Evolutionary conservation across 2,888 invertebrate species (phyloP).

Genomic region (Metacarcinus magister): DNA sequence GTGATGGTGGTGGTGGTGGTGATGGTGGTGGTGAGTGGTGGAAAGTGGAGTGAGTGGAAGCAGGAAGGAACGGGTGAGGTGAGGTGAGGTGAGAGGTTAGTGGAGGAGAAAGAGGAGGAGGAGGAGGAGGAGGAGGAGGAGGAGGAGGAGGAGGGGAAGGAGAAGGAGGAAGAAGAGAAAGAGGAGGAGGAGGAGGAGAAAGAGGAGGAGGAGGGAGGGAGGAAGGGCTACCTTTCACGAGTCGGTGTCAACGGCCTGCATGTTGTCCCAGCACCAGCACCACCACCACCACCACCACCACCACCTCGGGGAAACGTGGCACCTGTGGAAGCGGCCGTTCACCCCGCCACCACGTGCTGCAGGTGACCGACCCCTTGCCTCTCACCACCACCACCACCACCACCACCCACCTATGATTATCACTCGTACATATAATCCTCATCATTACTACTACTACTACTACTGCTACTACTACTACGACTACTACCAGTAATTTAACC

Average conservation of each 20-base stretch:
- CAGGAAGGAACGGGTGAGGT: not conserved
- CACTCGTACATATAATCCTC: too few species aligned
- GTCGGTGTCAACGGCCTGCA: not conserved
- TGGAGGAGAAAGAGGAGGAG: not conserved
- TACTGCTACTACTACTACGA: not conserved
- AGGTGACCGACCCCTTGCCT: not conserved
- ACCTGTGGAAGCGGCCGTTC: not conserved
- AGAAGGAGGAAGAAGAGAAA: not conserved
- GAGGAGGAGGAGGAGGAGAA: not conserved
- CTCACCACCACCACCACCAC: not conserved
- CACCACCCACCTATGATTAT: not conserved
- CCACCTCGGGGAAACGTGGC: not conserved
- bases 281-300: not conserved
- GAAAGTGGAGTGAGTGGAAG: constrained; percentile 16
- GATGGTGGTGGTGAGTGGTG: constrained; percentile 32
- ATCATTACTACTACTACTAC: not conserved
- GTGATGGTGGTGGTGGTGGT: not conserved
- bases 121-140: not conserved
- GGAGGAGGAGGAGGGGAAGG: not conserved
- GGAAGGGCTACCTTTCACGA: not conserved
- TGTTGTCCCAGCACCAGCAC: not conserved
- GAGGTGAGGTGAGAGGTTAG: not conserved
- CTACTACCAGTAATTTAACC: not conserved
- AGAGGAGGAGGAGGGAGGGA: not conserved
- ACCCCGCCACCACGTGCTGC: constrained; percentile 11